Evolutionary conservation across 2,888 invertebrate species (phyloP).

Genomic region (Dolomedes plantarius): DNA sequence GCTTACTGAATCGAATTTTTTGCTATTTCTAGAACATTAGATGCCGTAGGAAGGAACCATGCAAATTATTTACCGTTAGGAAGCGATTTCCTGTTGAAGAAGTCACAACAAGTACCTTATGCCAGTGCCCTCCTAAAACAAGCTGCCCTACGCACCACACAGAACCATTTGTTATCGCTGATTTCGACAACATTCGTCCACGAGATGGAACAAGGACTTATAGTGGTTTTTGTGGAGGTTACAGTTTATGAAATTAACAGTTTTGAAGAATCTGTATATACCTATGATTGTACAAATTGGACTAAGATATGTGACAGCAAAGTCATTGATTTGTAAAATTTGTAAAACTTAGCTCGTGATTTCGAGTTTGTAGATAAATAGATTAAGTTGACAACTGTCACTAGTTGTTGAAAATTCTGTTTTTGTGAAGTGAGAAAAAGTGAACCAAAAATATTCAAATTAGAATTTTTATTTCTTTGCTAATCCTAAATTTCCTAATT

Average conservation of each 20-base stretch:
- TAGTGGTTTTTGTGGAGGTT: constrained; percentile 85
- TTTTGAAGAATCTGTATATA: neutral
- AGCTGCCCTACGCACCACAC: constrained; percentile 89
- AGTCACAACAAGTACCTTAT: constrained; percentile 91
- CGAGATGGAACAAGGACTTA: constrained; percentile 83
- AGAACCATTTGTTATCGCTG: constrained; percentile 84
- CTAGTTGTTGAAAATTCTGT: too few species aligned
- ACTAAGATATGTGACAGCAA: neutral
- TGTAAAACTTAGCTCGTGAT: neutral
- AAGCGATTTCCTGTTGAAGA: constrained; percentile 89
- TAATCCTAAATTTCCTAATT: too few species aligned
- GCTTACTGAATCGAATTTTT: too few species aligned
- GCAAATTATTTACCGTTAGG: constrained; percentile 89
- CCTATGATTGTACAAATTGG: constrained; percentile 17
- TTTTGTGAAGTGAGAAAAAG: too few species aligned
- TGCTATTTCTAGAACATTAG: constrained; percentile 85
- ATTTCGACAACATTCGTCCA: constrained; percentile 85
- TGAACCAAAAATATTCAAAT: too few species aligned
- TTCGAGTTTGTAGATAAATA: too few species aligned
- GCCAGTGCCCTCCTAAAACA: constrained; percentile 89
- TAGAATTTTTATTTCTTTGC: too few species aligned
- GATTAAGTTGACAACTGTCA: too few species aligned
- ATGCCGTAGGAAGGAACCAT: constrained; percentile 91
- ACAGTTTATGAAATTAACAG: constrained; percentile 20
- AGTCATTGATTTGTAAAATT: neutral